A percentile compares a stretch with the other conserved stretches of the same genome.
Evolutionary conservation across 2,888 invertebrate species (phyloP).

Genomic region (Calliphora vomitoria): DNA sequence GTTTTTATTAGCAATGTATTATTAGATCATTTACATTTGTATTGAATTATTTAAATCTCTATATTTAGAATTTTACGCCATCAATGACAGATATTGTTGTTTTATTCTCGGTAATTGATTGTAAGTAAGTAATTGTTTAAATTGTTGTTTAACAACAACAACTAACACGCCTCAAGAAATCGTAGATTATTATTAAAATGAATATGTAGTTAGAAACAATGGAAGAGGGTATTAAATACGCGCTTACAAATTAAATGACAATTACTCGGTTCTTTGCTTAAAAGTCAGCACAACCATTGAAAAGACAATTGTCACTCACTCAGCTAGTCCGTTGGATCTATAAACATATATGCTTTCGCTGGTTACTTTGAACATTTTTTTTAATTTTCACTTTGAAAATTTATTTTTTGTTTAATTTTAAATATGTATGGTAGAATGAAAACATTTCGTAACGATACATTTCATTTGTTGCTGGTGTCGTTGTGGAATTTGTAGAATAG

Average conservation of each 20-base stretch:
- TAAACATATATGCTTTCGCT: conserved; percentile 19
- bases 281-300: background rate
- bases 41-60: background rate
- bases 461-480: conserved; percentile 28
- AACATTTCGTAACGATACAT: conserved; percentile 38
- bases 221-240: background rate
- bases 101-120: background rate
- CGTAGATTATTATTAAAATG: conserved; percentile 15
- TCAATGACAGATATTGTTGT: background rate
- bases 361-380: conserved; percentile 12
- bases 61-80: conserved; percentile 23
- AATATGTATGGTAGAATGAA: conserved; percentile 11
- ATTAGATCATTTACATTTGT: conserved; percentile 5
- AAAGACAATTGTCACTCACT: background rate
- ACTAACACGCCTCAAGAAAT: background rate
- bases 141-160: background rate
- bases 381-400: conserved; percentile 32
- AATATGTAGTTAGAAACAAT: conserved; percentile 5
- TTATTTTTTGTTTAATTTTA: background rate
- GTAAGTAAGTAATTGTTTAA: conserved; percentile 7
- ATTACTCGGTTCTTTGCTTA: conserved; percentile 9
- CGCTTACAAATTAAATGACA: background rate
- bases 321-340: background rate
- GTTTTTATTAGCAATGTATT: background rate
- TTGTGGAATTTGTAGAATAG: conserved; percentile 18